These are phyloP conservation scores for Rhopalosiphum maidis DNA, from an alignment of 1,140 invertebrate species.

Conservation along the genomic window DNA sequence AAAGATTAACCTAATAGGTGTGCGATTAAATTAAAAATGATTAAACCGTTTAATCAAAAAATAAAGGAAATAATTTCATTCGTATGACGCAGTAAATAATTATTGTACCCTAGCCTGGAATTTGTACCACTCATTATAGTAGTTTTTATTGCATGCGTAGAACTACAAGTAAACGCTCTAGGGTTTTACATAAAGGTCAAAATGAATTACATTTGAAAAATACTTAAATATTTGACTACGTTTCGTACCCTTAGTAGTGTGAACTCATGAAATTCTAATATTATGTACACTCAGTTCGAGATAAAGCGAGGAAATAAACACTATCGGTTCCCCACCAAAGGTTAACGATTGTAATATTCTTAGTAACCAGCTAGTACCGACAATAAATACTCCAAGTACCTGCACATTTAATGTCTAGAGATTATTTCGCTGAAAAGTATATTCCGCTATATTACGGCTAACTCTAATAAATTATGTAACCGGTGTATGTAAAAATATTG, in stretches of 20 bases:
- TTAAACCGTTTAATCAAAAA: neutral
- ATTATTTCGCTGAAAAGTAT: neutral
- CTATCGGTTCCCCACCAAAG: neutral
- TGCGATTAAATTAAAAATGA: neutral
- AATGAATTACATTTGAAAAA: slow-evolving; percentile 8
- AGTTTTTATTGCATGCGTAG: neutral
- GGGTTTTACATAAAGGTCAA: neutral
- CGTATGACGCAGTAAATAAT: neutral
- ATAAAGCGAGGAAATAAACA: slow-evolving; percentile 1
- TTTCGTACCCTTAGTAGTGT: neutral
- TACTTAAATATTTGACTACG: neutral
- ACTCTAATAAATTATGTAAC: neutral
- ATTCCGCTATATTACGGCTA: neutral
- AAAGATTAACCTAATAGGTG: too few relatives aligned
- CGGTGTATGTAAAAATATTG: neutral
- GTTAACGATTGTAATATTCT: slow-evolving; percentile 1
- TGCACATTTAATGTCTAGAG: neutral
- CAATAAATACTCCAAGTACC: slow-evolving; percentile 18
- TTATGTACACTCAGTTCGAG: slow-evolving; percentile 6
- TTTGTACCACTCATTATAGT: neutral
- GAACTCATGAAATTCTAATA: neutral
- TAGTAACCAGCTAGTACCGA: neutral
- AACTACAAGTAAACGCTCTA: neutral
- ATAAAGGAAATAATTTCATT: neutral
- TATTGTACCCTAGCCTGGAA: neutral